phyloP scores from a whole-genome alignment of 2,797 vertebrate species.

The Sebastes dallii region DNA sequence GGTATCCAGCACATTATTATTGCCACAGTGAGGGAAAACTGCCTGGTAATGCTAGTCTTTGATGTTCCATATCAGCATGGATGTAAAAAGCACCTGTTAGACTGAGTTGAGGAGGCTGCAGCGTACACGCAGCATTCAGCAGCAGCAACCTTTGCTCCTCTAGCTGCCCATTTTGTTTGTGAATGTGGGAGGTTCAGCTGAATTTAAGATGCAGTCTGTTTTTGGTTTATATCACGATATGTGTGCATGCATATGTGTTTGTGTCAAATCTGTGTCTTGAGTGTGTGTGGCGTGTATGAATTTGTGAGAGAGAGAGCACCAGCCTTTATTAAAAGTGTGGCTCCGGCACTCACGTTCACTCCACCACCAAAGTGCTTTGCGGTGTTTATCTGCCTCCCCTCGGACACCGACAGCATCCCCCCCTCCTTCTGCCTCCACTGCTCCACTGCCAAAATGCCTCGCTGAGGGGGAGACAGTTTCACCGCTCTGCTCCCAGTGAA shows the following conservation, averaged over 20 bases:
- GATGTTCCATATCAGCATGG: constrained; percentile 69
- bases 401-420: constrained; percentile 75
- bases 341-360: constrained; percentile 86
- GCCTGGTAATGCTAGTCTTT: constrained; percentile 73
- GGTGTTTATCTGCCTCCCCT: constrained; percentile 84
- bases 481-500: constrained; percentile 25
- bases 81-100: constrained; percentile 70
- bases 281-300: constrained; percentile 52
- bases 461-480: constrained; percentile 42
- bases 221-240: neutral
- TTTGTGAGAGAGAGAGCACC: constrained; percentile 73
- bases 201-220: constrained; percentile 47
- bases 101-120: constrained; percentile 42
- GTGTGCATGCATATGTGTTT: constrained; percentile 7
- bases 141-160: constrained; percentile 54
- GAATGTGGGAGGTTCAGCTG: constrained; percentile 38
- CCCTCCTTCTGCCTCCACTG: constrained; percentile 67
- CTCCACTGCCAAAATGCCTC: constrained; percentile 66
- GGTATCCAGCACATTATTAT: constrained; percentile 59
- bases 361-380: constrained; percentile 83
- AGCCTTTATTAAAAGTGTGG: constrained; percentile 83
- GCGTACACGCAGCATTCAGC: constrained; percentile 38
- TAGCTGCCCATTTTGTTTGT: constrained; percentile 51
- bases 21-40: constrained; percentile 68
- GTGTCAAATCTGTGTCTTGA: constrained; percentile 29